Conservation (phyloP, 2,113 vertebrate species). For the Xiphophorus maculatus region DNA sequence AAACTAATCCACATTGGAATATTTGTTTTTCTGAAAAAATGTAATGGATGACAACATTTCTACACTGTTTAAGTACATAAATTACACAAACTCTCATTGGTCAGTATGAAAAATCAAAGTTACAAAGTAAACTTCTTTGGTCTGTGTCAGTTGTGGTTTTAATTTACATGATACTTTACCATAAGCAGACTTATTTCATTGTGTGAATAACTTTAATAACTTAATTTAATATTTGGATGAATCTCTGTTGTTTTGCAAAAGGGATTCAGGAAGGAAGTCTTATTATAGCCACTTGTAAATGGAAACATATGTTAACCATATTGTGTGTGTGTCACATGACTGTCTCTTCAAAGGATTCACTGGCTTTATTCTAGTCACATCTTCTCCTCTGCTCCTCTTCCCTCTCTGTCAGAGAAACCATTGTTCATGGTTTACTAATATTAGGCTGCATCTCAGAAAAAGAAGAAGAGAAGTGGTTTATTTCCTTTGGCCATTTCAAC, state of each 20-base stretch:
- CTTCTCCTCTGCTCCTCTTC: slow-evolving; percentile 1
- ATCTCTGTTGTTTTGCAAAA: slow-evolving; percentile 6
- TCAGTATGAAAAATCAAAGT: too few relatives aligned
- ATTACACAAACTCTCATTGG: too few relatives aligned
- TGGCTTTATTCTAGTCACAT: slow-evolving; percentile 31
- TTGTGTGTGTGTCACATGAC: slow-evolving; percentile 10
- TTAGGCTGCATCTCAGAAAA: slow-evolving; percentile 30
- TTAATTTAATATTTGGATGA: neutral
- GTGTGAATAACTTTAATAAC: neutral
- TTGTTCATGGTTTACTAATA: slow-evolving; percentile 49
- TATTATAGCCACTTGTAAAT: slow-evolving; percentile 65
- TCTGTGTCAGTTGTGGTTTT: too few relatives aligned
- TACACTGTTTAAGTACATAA: too few relatives aligned
- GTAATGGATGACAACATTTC: too few relatives aligned
- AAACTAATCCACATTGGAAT: too few relatives aligned
- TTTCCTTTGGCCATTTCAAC: slow-evolving; percentile 29
- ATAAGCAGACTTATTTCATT: neutral
- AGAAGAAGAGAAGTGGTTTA: slow-evolving; percentile 4
- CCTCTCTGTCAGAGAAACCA: slow-evolving; percentile 46
- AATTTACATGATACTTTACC: too few relatives aligned
- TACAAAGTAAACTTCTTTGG: too few relatives aligned
- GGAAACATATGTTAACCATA: slow-evolving; percentile 54
- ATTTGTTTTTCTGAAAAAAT: too few relatives aligned
- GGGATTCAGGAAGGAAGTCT: slow-evolving; percentile 39
- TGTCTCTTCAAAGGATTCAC: slow-evolving; percentile 49